Base-by-base conservation (phyloP, 2,888 invertebrate genomes). In the Exocentrus adspersus region DNA sequence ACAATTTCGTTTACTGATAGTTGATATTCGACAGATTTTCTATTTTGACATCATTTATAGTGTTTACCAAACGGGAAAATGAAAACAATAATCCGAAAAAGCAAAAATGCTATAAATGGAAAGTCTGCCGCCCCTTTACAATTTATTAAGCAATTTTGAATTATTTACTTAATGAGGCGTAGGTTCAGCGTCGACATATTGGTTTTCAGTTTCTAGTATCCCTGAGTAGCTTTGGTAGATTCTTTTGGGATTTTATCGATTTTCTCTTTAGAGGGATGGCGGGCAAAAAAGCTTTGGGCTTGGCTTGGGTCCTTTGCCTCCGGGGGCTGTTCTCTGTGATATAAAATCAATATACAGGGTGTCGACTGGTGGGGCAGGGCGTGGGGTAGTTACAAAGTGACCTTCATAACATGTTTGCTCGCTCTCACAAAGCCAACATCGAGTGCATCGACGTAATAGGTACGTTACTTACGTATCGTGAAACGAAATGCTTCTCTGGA, bases 21-120 rank as follows among this genome's bases (percentile, higher is more conserved):
- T 69, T 74, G 73, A 77, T 75, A 71, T 75, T 73, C 75, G 75
- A 75, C 77, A 76, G 74, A 67, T 62, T 68, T 62, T 69, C 45
- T 57, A 57, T 57, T 57, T 72, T 69, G 67, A 67, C 67, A 63
- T 65, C 57, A 41, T 62, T 66, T 67, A 41, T 37, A n/a, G 14
- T 60, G 61, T 69, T 66, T 67, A 66, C 67, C 12, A 59, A 61
- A 54, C 62, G 57, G 60, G 12, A 24, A 28, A 28, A 28, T 30
- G 48, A 48, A 12, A 24, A 14, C 48, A 16, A 28, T 7, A 45
- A 3, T 17, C 14, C 7, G 1, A 28, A 28, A 48, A 28, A n/a
- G n/a, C n/a, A n/a, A n/a, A 48, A 28, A 9, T 48, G 24, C 16
- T 9, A 5, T 7, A 28, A 28, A 48, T 28, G 17, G 24, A 9